Base-by-base conservation (phyloP, 2,888 invertebrate genomes). In the Pandemis cinnamomeana region DNA sequence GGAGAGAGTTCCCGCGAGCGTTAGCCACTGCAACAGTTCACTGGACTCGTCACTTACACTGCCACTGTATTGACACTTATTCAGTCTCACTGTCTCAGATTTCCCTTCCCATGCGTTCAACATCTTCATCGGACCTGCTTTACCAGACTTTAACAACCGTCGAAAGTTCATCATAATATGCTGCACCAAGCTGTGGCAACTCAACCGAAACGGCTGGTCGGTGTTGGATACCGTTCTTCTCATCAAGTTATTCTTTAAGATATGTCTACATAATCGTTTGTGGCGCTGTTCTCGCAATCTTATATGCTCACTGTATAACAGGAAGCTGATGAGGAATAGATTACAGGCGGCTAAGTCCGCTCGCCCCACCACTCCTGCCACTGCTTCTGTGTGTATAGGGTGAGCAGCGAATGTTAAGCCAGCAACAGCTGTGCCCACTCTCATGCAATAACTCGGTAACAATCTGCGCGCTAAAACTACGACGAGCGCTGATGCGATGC, bases 321-420 rank as follows among this genome's bases (percentile, higher is more conserved):
- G 95, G 87, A 99, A 97, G 80, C 98, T 97, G 77, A 98, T 93
- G 76, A 99, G 95, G 90, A 98, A 98, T 89, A 98, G 97, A 83
- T 98, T 96, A 87, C 98, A 98, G 13, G 99, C 98, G 42, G 98
- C 97, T 61, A 99, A 95, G 89, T 99, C 99, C 3, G 99, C 99
- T 72, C 99, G 95, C 2, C 99, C 99, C 13, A 99, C 99, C 67
- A 99, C 96, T 41, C 98, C 98, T 0, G 99, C 98, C 48, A 99
- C 99, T 0, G 99, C 99, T 91, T 99, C 99, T 5, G 98, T 98
- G 93, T 99, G 99, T 82, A 99, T 96, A 13, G 99, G 99, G 92
- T 99, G 99, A 2, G 97, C 96, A 48, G 99, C 98, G 88, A 99
- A 99, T 58, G 98, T 95, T 8, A 98, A 94, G 0, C 98, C 98